Evolutionary conservation across 2,888 invertebrate species (phyloP).

Genomic region (Cylindroiulus punctatus): DNA sequence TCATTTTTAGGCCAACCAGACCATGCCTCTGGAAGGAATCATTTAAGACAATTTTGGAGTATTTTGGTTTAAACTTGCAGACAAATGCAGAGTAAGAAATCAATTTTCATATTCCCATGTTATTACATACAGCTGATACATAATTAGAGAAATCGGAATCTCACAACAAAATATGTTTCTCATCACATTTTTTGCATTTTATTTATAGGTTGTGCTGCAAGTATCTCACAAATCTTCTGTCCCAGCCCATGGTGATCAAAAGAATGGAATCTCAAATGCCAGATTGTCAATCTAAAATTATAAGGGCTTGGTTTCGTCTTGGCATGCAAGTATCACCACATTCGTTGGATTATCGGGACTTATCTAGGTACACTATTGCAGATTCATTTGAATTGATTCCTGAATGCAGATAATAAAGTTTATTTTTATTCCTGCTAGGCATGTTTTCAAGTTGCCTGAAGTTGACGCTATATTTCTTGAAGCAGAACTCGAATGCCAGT

Average conservation of each 20-base stretch:
- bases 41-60: not conserved
- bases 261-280: not conserved
- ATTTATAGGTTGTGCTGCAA: constrained; percentile 47
- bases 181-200: not conserved
- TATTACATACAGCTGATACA: too few relatives aligned
- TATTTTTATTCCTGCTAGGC: constrained; percentile 47
- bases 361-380: constrained; percentile 33
- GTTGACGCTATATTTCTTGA: not conserved
- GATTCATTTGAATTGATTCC: not conserved
- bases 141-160: too few relatives aligned
- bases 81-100: constrained; percentile 39
- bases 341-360: not conserved
- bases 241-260: constrained; percentile 9
- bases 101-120: too few relatives aligned
- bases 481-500: not conserved
- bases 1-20: not conserved
- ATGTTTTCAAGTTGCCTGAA: constrained; percentile 48
- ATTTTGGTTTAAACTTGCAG: constrained; percentile 51
- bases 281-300: constrained; percentile 49
- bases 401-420: not conserved
- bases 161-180: not conserved
- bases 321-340: constrained; percentile 6
- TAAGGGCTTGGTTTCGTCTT: constrained; percentile 51
- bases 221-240: constrained; percentile 20
- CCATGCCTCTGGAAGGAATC: constrained; percentile 24